Evolutionary conservation across 2,797 vertebrate genomes (phyloP).

Genomic region (Sciurus carolinensis): DNA sequence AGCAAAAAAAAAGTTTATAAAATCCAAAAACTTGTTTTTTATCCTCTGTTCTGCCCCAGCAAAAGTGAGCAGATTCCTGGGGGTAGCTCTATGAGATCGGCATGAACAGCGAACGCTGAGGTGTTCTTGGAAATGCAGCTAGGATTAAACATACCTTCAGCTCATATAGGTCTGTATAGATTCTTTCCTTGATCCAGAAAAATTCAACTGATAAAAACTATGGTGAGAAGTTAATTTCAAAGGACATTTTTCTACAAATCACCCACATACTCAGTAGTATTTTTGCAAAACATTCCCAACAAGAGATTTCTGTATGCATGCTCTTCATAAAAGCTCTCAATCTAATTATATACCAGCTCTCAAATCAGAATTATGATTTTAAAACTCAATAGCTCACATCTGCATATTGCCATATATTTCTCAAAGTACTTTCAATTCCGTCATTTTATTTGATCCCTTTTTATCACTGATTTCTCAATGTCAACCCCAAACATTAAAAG

Average conservation of each 20-base stretch:
- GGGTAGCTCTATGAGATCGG: background rate
- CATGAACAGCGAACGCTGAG: background rate
- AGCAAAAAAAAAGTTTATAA: background rate
- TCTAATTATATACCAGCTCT: background rate
- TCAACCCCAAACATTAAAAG: slow-evolving; percentile 31
- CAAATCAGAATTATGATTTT: slow-evolving; percentile 30
- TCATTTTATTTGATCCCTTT: slow-evolving; percentile 53
- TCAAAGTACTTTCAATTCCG: slow-evolving; percentile 27
- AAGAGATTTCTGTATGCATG: background rate
- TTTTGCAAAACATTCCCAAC: slow-evolving; percentile 30
- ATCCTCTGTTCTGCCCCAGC: background rate
- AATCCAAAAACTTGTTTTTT: background rate
- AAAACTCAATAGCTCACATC: slow-evolving; percentile 47
- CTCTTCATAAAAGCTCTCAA: slow-evolving; percentile 49
- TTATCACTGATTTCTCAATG: slow-evolving; percentile 48
- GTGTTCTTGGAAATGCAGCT: background rate
- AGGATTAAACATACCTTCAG: slow-evolving; percentile 15
- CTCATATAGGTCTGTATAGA: background rate
- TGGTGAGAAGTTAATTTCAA: slow-evolving; percentile 21
- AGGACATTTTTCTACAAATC: slow-evolving; percentile 44
- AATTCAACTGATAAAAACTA: slow-evolving; percentile 17
- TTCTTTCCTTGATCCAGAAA: slow-evolving; percentile 53
- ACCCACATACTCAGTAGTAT: background rate
- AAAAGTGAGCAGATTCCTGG: slow-evolving; percentile 34
- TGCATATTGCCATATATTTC: slow-evolving; percentile 22